Base-by-base conservation (phyloP, 2,797 vertebrate genomes). In the Micropoecilia bifurca region DNA sequence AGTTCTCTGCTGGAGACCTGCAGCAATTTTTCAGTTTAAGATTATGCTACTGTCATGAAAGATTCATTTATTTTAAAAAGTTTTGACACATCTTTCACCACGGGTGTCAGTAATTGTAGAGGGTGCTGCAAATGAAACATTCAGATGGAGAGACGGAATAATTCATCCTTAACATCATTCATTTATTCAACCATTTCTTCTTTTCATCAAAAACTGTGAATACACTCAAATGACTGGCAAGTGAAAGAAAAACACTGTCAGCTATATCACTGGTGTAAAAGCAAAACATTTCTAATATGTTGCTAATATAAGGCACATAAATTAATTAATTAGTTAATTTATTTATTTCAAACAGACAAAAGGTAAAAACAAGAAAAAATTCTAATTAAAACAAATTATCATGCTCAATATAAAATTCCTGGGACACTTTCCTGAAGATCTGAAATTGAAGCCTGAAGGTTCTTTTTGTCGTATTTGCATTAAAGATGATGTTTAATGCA, bases 401-500 rank as follows among this genome's bases (percentile, higher is more conserved):
- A 50, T 50, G 48, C 48, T 18, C 48, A 53, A 9, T 25, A 50
- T 50, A 22, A 7, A 50, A 50, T 22, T 99, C 98, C 86, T 99
- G 98, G 98, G 98, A 99, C 95, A 99, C 98, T 96, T 99, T 99
- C 96, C 98, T 99, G 95, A 99, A 99, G 97, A 99, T 99, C 96
- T 99, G 98, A 98, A 99, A 99, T 97, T 99, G 96, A 98, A 94
- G 84, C 90, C 95, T 95, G 95, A 96, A 96, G 96, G 97, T 97
- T 89, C n/a, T 73, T 72, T 81, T 75, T 47, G 77, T 78, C 6
- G 3, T 43, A 57, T 8, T 41, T 73, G 68, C 25, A 71, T 71
- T 71, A 45, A 43, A 71, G 41, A 8, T 22, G 6, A 2, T 48
- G 18, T 48, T 48, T 6, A 48, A 48, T 20, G 18, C 20, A 50